Base-by-base conservation (phyloP, 2,113 vertebrate species). In the Scomber scombrus region DNA sequence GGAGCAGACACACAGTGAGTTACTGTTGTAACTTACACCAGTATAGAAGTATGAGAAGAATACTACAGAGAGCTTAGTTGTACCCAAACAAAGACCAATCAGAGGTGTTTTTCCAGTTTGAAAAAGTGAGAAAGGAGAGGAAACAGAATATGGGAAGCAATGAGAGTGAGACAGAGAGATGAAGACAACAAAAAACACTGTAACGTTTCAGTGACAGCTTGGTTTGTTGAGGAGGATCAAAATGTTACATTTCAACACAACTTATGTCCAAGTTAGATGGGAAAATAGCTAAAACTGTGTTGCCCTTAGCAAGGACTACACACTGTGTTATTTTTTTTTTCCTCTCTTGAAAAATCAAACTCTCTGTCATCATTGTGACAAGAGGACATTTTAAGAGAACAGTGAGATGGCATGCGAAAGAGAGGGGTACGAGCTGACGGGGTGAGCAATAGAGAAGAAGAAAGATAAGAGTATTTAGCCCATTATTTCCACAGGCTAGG, bases 401-500 rank as follows among this genome's bases (percentile, higher is more conserved):
- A 18, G 51, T 21, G 54, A 64, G 62, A 54, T 2, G 9, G 40
- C 26, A 56, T 50, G 50, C 50, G 64, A 54, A 58, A 55, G 51
- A 62, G 58, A 29, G n/a, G 12, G 40, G 19, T 75, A n/a, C 7
- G 29, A 67, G 54, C 63, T 78, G 69, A 69, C 61, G 14, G 49
- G 18, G 47, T 62, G 73, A 83, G 74, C 67, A 66, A 63, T 13
- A 18, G 54, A 78, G 51, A 60, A 34, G 31, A 34, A 76, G 61
- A 65, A 50, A 68, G 73, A 81, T 81, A 54, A 47, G 75, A 77
- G 63, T 78, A 79, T 90, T 89, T 87, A 71, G 65, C 66, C 89
- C 69, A 87, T 90, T 86, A 81, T 90, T 86, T 89, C 81, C 79
- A 82, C 1, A 0, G 80, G 78, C 82, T 81, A 84, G 89, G 86